Evolutionary conservation across 2,888 invertebrate species (phyloP).

Genomic region (Cordilura impudica): DNA sequence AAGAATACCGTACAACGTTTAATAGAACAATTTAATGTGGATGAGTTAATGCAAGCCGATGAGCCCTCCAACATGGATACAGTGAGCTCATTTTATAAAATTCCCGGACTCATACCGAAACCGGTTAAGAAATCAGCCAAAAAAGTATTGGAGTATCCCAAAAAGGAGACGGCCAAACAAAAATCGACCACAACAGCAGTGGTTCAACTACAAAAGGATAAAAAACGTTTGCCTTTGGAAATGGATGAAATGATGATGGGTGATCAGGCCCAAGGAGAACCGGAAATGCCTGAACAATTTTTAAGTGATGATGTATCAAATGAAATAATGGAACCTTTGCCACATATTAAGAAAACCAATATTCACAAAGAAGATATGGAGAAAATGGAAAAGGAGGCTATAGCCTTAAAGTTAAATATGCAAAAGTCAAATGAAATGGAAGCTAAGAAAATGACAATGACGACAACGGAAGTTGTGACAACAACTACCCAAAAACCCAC

Average conservation of each 20-base stretch:
- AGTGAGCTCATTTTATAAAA: slow-evolving; percentile 62
- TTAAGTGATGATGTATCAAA: slow-evolving; percentile 71
- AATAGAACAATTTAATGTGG: slow-evolving; percentile 74
- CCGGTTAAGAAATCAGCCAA: slow-evolving; percentile 74
- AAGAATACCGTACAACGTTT: slow-evolving; percentile 71
- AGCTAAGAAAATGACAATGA: slow-evolving; percentile 12
- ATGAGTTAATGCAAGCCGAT: slow-evolving; percentile 76
- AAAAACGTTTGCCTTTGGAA: slow-evolving; percentile 50
- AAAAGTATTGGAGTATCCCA: slow-evolving; percentile 69
- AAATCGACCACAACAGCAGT: not conserved
- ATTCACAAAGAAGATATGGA: slow-evolving; percentile 66
- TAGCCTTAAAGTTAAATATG: slow-evolving; percentile 54
- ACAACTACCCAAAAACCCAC: no score
- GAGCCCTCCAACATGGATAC: slow-evolving; percentile 65
- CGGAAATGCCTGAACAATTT: slow-evolving; percentile 58
- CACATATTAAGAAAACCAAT: slow-evolving; percentile 75
- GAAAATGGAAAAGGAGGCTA: slow-evolving; percentile 70
- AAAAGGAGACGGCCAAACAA: slow-evolving; percentile 46
- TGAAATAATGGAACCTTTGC: slow-evolving; percentile 74
- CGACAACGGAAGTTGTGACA: slow-evolving; percentile 25
- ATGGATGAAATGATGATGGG: slow-evolving; percentile 76
- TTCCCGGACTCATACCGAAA: slow-evolving; percentile 73
- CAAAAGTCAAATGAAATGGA: slow-evolving; percentile 44
- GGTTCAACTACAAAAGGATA: slow-evolving; percentile 39
- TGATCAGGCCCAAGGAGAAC: slow-evolving; percentile 73